Base-by-base conservation (phyloP, 2,113 vertebrate species). In the Ceratotherium simum region DNA sequence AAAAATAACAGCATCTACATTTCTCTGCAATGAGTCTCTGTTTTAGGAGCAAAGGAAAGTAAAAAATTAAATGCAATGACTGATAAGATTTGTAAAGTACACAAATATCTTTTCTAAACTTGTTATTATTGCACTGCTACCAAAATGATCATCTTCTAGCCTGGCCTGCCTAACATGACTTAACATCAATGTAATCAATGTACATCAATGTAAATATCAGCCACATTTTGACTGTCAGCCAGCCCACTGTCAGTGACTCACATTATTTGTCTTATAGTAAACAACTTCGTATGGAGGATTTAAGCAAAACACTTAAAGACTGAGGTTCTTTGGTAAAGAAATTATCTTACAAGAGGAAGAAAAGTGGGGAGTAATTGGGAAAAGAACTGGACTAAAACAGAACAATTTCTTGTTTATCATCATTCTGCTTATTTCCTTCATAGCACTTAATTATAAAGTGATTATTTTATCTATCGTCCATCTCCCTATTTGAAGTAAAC, bases 11-110 rank as follows among this genome's bases (percentile, higher is more conserved):
- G 17, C 6, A 36, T 82, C 7, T 33, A 42, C 17, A 36, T 92
- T 97, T 96, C 80, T 95, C 95, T 91, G 72, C 69, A 89, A 86
- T 94, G 62, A 96, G 64, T 39, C 36, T 75, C 80, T 84, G 54
- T 69, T 92, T 98, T 56, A 76, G 95, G 82, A 60, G 23, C 23
- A 94, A 25, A 78, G 21, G n/a, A 36, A 97, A 84, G 36, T 31
- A 80, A 94, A 29, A 96, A 39, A 39, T 94, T 93, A 97, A 48
- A 95, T 46, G 3, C 78, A 92, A 83, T 42, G 42, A 95, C 64
- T 93, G 84, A 83, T 69, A 91, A 31, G 69, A 91, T 70, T 64
- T 48, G 42, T 56, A 82, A 88, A 91, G 51, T 8, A 79, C 48
- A 96, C 18, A 84, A 88, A 0, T 13, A 3, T n/a, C n/a, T 91